Evolutionary conservation across 2,888 invertebrate species (phyloP).

Genomic region (Sinodicranocentrus sp.): DNA sequence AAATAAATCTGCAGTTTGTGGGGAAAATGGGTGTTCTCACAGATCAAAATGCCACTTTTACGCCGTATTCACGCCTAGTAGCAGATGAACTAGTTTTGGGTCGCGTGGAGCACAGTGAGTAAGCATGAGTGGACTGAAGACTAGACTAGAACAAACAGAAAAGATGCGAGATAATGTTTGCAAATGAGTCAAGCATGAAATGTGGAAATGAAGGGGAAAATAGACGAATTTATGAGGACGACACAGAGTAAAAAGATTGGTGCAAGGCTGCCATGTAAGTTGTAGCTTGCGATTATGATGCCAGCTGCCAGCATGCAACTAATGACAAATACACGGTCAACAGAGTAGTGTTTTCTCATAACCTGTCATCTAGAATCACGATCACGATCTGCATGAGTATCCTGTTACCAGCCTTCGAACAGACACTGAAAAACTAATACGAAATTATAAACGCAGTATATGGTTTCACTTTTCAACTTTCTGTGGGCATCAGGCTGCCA

Average conservation of each 20-base stretch:
- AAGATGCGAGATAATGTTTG: neutral
- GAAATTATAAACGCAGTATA: neutral
- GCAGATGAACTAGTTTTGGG: slow-evolving; percentile 14
- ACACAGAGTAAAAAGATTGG: slow-evolving; percentile 6
- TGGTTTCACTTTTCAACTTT: too few relatives aligned
- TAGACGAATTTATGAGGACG: slow-evolving; percentile 53
- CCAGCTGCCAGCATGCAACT: slow-evolving; percentile 45
- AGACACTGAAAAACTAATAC: neutral
- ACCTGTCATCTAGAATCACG: slow-evolving; percentile 58
- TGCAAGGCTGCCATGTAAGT: neutral
- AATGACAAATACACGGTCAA: slow-evolving; percentile 61
- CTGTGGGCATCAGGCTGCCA: neutral
- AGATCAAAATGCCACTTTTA: slow-evolving; percentile 14
- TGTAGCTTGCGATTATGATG: slow-evolving; percentile 12
- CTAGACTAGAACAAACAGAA: neutral
- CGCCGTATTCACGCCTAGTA: slow-evolving; percentile 54
- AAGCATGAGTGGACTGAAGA: neutral
- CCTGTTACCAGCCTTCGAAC: slow-evolving; percentile 29
- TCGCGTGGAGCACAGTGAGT: neutral
- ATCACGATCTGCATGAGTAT: slow-evolving; percentile 44
- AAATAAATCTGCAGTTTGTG: neutral
- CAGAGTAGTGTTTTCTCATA: slow-evolving; percentile 46
- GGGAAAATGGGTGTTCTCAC: slow-evolving; percentile 21
- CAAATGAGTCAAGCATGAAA: neutral
- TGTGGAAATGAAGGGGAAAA: neutral